Percentiles rank a stretch among this genome's conserved stretches.
Conservation (phyloP, 37 sponge, comb jelly and placozoan genomes). For the Bolinopsis microptera region DNA sequence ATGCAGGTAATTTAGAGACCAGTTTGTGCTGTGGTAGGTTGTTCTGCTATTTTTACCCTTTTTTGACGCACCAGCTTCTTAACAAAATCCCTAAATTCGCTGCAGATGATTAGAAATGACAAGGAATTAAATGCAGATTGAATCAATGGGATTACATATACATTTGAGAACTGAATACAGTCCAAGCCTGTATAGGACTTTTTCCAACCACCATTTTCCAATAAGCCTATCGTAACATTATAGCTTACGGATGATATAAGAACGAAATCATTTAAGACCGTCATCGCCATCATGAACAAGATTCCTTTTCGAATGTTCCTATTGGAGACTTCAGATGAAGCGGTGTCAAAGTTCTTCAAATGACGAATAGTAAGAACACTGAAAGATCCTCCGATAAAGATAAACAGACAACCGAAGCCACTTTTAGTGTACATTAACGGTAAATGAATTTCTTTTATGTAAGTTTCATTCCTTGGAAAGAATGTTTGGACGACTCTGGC, state of each 20-base stretch:
- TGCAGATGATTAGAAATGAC: neutral
- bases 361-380: neutral
- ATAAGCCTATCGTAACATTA: neutral
- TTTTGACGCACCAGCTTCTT: too few species aligned
- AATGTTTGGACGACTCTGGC: neutral
- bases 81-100: neutral
- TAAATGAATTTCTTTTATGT: too few species aligned
- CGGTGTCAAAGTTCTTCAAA: neutral
- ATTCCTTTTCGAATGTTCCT: neutral
- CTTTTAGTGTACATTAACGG: neutral
- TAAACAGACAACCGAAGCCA: neutral
- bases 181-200: neutral
- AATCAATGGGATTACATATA: neutral
- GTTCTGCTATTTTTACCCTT: too few species aligned
- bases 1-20: too few species aligned
- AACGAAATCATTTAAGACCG: neutral
- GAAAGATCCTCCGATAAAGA: neutral
- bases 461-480: neutral
- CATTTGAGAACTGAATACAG: neutral
- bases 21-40: too few species aligned
- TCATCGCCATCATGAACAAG: neutral
- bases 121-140: neutral
- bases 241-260: neutral
- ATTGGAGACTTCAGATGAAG: neutral
- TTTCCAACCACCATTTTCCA: neutral